phyloP scores from a whole-genome alignment of 2,113 vertebrate species.

The Hippotragus niger region DNA sequence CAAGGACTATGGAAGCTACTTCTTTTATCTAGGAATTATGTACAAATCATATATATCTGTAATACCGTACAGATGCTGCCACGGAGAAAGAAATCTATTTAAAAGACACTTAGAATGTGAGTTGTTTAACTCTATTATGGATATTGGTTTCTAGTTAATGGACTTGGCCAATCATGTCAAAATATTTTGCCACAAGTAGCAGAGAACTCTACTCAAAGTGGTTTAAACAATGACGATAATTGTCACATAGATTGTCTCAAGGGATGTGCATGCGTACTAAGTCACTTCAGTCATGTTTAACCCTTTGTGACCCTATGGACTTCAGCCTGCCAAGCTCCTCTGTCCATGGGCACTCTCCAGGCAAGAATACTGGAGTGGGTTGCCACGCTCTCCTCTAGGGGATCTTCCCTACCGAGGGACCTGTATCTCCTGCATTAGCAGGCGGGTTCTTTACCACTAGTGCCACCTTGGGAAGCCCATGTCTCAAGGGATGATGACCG shows the following conservation, averaged over 20 bases:
- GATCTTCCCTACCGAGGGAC: accelerated
- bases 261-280: not conserved
- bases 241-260: not conserved
- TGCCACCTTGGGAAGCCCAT: not conserved
- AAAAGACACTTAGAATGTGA: not conserved
- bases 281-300: not conserved
- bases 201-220: not conserved
- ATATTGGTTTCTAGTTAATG: not conserved
- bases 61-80: not conserved
- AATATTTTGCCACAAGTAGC: not conserved
- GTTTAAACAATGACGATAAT: not conserved
- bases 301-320: not conserved
- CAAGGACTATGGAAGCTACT: not conserved
- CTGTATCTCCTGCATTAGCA: not conserved
- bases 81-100: not conserved
- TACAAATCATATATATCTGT: too few species aligned
- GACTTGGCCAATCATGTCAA: not conserved
- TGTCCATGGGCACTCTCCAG: not conserved
- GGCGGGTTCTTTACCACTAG: not conserved
- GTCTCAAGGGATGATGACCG: not conserved
- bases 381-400: not conserved
- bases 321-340: not conserved
- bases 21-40: not conserved
- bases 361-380: not conserved
- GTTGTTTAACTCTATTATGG: not conserved